A percentile compares a stretch with the other conserved stretches of the same genome.
Conservation (phyloP, 2,888 invertebrate species). For the Hydriomena furcata region DNA sequence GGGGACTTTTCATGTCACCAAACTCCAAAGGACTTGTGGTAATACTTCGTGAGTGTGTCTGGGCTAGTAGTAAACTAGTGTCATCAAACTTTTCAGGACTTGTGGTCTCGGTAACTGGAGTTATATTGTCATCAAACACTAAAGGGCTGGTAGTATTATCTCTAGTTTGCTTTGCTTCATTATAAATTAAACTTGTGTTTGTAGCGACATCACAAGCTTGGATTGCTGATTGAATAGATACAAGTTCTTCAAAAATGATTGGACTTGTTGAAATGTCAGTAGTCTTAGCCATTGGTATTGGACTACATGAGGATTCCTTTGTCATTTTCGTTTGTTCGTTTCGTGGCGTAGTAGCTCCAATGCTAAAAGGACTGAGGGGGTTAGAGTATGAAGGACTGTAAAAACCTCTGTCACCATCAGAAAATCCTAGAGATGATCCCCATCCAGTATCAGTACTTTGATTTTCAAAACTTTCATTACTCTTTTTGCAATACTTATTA, state of each 20-base stretch:
- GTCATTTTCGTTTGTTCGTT: slow-evolving; percentile 34
- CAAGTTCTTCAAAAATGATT: slow-evolving; percentile 12
- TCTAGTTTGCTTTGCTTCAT: slow-evolving; percentile 4
- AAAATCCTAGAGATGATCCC: slow-evolving; percentile 68
- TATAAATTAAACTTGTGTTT: not conserved
- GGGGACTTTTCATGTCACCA: too few relatives aligned
- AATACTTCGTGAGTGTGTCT: not conserved
- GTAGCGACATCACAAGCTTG: slow-evolving; percentile 10
- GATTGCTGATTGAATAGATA: not conserved
- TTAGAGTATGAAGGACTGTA: slow-evolving; percentile 62
- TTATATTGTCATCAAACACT: not conserved
- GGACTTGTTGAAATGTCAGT: slow-evolving; percentile 21
- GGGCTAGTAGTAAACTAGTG: not conserved
- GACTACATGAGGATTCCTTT: slow-evolving; percentile 24
- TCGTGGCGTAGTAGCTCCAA: slow-evolving; percentile 31
- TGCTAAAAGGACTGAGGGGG: slow-evolving; percentile 45
- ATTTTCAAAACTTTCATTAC: slow-evolving; percentile 42
- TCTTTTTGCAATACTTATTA: slow-evolving; percentile 20
- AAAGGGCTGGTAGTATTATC: not conserved
- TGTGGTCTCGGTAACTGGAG: not conserved
- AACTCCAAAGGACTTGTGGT: not conserved
- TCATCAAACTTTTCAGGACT: not conserved
- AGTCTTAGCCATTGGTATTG: slow-evolving; percentile 11
- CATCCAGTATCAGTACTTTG: slow-evolving; percentile 68
- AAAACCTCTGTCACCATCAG: slow-evolving; percentile 63